Evolutionary conservation across 2,113 vertebrate species (phyloP).

Genomic region (Microcebus jonahi): DNA sequence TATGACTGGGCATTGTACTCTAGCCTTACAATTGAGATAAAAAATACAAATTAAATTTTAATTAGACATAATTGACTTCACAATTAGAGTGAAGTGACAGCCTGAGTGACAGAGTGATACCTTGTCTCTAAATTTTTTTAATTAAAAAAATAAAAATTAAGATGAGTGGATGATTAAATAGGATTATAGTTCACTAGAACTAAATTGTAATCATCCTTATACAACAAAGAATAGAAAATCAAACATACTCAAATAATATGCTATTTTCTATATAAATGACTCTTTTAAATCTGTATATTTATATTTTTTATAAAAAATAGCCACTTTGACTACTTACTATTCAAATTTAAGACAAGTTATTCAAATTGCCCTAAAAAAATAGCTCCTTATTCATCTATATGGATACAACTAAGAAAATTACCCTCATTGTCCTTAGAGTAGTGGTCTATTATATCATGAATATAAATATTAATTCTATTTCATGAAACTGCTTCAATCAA

Average conservation of each 20-base stretch:
- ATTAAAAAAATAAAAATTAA: too few relatives aligned
- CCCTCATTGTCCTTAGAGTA: neutral
- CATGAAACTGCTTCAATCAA: constrained; percentile 23
- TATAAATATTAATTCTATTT: neutral
- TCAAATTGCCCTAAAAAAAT: constrained; percentile 27
- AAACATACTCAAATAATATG: neutral
- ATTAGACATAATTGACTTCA: too few relatives aligned
- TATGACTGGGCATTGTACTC: too few relatives aligned
- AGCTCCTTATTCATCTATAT: neutral
- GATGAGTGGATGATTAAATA: neutral
- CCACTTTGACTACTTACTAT: neutral
- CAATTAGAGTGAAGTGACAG: too few relatives aligned
- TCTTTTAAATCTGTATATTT: neutral
- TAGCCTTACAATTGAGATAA: too few relatives aligned
- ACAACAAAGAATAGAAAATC: neutral
- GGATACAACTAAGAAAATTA: constrained; percentile 28
- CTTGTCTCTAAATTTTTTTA: too few relatives aligned
- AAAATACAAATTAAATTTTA: too few relatives aligned
- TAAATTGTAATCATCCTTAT: constrained; percentile 7
- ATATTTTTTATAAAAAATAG: constrained; percentile 21
- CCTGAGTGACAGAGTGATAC: too few relatives aligned
- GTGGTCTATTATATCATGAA: neutral
- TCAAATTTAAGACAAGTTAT: constrained; percentile 36
- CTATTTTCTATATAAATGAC: neutral
- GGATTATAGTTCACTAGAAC: neutral